These are phyloP conservation scores for Oryzias melastigma DNA, from an alignment of 2,113 vertebrate genomes.

Conservation along the genomic window DNA sequence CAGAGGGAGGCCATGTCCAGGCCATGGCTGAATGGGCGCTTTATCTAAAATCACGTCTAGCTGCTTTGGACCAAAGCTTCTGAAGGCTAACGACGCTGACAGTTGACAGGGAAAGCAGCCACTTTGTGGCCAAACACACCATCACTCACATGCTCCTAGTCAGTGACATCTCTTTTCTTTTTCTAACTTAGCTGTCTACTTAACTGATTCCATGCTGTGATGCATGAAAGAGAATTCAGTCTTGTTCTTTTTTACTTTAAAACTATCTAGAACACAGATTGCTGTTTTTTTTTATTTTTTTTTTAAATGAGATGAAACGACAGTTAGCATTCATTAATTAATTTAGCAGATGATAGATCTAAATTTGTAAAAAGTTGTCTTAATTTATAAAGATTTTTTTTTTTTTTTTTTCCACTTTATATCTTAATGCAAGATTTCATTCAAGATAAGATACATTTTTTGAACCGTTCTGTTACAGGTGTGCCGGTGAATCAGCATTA, in stretches of 20 bases:
- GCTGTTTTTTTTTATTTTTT: too few species aligned
- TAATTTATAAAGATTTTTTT: too few species aligned
- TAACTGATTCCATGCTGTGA: slow-evolving; percentile 27
- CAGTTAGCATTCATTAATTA: too few species aligned
- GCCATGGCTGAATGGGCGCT: slow-evolving; percentile 61
- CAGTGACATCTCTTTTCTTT: slow-evolving; percentile 30
- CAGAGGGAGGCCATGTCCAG: slow-evolving; percentile 56
- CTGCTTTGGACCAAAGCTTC: slow-evolving; percentile 45
- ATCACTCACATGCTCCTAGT: slow-evolving; percentile 42
- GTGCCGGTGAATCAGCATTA: too few species aligned
- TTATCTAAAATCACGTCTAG: slow-evolving; percentile 65
- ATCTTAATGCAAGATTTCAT: too few species aligned
- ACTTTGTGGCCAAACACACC: slow-evolving; percentile 44
- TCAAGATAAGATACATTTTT: too few species aligned
- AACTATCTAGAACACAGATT: slow-evolving; percentile 10
- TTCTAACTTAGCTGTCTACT: slow-evolving; percentile 19
- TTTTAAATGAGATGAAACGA: too few species aligned
- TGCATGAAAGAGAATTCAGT: slow-evolving; percentile 21
- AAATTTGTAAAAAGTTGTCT: too few species aligned
- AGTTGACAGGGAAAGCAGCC: slow-evolving; percentile 63
- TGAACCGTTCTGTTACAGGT: too few species aligned
- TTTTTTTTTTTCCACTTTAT: too few species aligned
- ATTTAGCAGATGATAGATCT: too few species aligned
- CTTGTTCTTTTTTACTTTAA: slow-evolving; percentile 12
- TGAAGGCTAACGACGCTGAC: slow-evolving; percentile 62